Conservation (phyloP, 2,888 invertebrate species). For the Erebia ligea region DNA sequence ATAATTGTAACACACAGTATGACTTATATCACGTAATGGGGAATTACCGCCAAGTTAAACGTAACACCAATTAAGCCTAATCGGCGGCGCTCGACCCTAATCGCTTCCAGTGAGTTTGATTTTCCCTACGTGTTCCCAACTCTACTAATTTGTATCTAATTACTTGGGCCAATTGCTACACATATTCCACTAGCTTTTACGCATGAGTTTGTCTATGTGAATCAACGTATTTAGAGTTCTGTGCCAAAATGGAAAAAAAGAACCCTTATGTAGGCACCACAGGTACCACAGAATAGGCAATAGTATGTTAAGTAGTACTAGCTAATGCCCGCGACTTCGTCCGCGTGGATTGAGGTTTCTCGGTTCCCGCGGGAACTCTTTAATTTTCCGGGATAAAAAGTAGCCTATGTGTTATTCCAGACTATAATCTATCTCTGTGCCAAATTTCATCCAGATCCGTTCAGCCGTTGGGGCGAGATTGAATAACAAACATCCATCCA, state of each 20-base stretch:
- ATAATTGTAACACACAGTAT: neutral
- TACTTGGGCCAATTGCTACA: slow-evolving; percentile 1
- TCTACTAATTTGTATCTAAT: slow-evolving; percentile 20
- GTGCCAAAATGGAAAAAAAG: neutral
- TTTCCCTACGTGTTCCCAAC: slow-evolving; percentile 27
- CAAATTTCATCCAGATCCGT: no score
- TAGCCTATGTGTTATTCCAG: no score
- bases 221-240: neutral
- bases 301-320: no score
- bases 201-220: neutral
- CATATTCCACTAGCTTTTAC: neutral
- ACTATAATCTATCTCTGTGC: no score
- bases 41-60: slow-evolving; percentile 17
- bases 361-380: no score
- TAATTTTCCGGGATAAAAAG: no score
- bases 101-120: slow-evolving; percentile 31
- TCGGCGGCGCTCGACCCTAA: slow-evolving; percentile 29
- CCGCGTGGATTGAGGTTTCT: no score
- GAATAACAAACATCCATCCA: no score
- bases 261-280: no score
- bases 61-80: slow-evolving; percentile 30
- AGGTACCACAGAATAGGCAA: no score
- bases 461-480: no score
- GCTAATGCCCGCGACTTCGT: no score
- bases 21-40: neutral